Conservation (phyloP, 2,113 vertebrate genomes). For the Semnornis frantzii region DNA sequence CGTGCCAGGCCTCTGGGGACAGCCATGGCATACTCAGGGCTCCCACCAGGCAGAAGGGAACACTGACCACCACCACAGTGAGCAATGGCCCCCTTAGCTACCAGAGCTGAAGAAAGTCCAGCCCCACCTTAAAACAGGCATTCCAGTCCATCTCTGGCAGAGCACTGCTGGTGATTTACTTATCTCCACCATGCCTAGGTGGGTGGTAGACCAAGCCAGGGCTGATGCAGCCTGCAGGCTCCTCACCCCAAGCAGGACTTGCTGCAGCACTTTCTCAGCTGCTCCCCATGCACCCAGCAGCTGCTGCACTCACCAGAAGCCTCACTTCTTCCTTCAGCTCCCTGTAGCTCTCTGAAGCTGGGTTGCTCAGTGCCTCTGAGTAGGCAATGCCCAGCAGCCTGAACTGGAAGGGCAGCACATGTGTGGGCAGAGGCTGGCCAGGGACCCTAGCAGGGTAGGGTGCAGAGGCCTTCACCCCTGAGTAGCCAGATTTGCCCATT, state of each 20-base stretch:
- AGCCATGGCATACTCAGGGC: neutral
- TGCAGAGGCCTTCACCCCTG: fast-evolving
- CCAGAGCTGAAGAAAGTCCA: neutral
- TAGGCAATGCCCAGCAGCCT: neutral
- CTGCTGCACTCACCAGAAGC: neutral
- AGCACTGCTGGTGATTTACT: neutral
- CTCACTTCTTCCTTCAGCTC: neutral
- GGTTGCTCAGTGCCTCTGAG: neutral
- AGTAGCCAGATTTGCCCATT: fast-evolving
- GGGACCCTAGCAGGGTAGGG: neutral
- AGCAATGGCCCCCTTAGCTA: neutral
- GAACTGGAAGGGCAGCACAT: neutral
- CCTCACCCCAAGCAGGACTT: neutral
- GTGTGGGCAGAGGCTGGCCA: neutral
- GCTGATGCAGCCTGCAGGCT: neutral
- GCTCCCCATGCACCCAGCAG: neutral
- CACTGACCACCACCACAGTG: fast-evolving
- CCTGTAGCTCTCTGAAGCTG: neutral
- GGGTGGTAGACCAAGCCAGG: neutral
- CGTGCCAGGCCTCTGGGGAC: neutral
- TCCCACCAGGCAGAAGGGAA: neutral
- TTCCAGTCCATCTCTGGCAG: neutral
- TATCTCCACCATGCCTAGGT: fast-evolving
- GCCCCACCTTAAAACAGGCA: neutral
- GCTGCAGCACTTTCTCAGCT: neutral